Conservation (phyloP, 1,140 invertebrate species). For the Anthonomus grandis region DNA sequence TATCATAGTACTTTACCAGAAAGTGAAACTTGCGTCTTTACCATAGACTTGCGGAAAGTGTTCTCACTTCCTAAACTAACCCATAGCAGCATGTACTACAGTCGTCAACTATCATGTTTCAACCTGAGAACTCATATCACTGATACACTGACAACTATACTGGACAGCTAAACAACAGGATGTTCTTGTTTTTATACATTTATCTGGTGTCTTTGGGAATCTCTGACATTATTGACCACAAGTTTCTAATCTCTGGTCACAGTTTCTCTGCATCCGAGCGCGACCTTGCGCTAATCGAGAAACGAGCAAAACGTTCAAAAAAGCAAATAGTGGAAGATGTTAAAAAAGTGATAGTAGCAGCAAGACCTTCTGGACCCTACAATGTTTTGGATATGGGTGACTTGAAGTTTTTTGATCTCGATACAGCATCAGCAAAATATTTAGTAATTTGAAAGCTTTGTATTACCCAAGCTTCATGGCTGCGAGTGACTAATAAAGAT, state of each 20-base stretch:
- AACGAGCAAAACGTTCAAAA: neutral
- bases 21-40: neutral
- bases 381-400: too few species aligned
- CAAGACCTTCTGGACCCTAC: neutral
- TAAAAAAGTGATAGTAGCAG: neutral
- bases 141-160: slow-evolving; percentile 9
- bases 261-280: neutral
- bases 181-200: neutral
- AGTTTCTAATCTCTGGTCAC: slow-evolving; percentile 1
- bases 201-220: neutral
- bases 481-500: neutral
- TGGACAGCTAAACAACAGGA: slow-evolving; percentile 1
- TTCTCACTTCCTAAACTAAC: too few species aligned
- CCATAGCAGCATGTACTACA: too few species aligned
- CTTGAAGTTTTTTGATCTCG: slow-evolving; percentile 3
- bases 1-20: neutral
- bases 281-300: neutral
- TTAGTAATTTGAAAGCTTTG: neutral
- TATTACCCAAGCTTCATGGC: too few species aligned
- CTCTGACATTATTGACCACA: slow-evolving; percentile 5
- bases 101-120: neutral
- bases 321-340: neutral
- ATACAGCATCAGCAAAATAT: neutral
- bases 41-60: neutral
- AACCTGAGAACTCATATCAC: neutral